A percentile compares a stretch with the other conserved stretches of the same genome.
Conservation (phyloP, 2,797 vertebrate genomes). For the Columba guinea region DNA sequence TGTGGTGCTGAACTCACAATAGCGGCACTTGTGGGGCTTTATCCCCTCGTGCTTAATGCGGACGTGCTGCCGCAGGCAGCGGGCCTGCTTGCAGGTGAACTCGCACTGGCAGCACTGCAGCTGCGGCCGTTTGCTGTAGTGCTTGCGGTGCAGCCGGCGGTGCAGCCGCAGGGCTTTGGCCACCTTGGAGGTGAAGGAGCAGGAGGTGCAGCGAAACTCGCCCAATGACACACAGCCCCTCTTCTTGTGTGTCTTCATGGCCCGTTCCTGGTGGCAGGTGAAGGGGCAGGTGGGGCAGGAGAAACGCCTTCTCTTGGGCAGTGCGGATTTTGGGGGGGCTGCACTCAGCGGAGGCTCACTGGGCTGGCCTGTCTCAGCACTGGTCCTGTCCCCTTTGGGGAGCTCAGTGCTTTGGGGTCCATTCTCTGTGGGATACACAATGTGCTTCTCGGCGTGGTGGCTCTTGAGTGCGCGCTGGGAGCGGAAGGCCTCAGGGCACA, state of each 20-base stretch:
- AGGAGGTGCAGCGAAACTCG: slow-evolving; percentile 80
- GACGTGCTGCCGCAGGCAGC: slow-evolving; percentile 84
- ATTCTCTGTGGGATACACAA: accelerated
- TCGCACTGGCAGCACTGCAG: slow-evolving; percentile 83
- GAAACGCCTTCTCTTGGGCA: slow-evolving; percentile 63
- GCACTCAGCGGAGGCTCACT: neutral
- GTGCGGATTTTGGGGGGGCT: neutral
- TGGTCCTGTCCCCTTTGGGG: neutral
- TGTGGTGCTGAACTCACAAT: slow-evolving; percentile 89
- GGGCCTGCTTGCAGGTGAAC: slow-evolving; percentile 89
- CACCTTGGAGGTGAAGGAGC: slow-evolving; percentile 81
- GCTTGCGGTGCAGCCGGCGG: slow-evolving; percentile 77
- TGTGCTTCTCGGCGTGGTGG: slow-evolving; percentile 39
- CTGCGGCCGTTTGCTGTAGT: slow-evolving; percentile 60
- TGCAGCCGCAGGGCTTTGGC: slow-evolving; percentile 80
- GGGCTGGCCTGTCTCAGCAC: neutral
- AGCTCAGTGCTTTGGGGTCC: neutral
- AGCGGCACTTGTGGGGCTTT: slow-evolving; percentile 83
- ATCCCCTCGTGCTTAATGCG: slow-evolving; percentile 86
- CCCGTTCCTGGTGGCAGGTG: slow-evolving; percentile 84
- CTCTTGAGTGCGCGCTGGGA: slow-evolving; percentile 29
- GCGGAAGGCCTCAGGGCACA: slow-evolving; percentile 58
- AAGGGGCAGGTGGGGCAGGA: slow-evolving; percentile 86
- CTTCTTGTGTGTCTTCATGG: slow-evolving; percentile 82
- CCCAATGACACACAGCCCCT: slow-evolving; percentile 81